Conservation (phyloP, 1,140 invertebrate genomes). For the Diuraphis noxia region DNA sequence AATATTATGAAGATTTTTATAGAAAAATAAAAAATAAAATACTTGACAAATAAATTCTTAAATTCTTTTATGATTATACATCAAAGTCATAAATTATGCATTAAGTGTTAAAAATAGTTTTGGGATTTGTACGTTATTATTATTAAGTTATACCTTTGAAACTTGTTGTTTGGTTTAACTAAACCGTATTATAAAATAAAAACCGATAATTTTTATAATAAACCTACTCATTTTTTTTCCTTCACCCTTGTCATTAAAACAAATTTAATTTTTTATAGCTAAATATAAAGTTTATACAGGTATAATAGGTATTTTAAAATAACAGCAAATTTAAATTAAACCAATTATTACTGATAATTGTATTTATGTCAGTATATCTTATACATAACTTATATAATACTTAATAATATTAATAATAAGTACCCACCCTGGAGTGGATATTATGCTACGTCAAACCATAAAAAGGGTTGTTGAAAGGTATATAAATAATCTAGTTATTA, state of each 20-base stretch:
- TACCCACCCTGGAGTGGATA: neutral
- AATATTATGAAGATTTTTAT: neutral
- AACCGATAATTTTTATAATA: neutral
- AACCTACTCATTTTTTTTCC: too few relatives aligned
- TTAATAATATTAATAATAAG: neutral
- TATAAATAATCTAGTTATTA: constrained; percentile 51
- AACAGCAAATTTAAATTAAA: neutral
- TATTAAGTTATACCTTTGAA: neutral
- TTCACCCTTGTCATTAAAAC: neutral
- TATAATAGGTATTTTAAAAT: too few relatives aligned
- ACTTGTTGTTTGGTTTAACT: neutral
- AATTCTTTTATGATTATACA: neutral
- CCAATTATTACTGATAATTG: neutral
- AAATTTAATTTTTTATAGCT: neutral
- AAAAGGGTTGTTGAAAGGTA: constrained; percentile 47
- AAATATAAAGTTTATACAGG: neutral
- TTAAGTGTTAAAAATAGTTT: neutral
- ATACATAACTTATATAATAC: neutral
- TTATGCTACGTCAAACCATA: neutral
- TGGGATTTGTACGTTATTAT: neutral
- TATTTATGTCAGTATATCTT: neutral
- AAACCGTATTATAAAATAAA: neutral
- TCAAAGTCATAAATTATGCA: neutral
- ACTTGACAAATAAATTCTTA: neutral
- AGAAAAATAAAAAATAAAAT: neutral